Conservation (phyloP, 2,797 vertebrate genomes). For the Betta splendens region DNA sequence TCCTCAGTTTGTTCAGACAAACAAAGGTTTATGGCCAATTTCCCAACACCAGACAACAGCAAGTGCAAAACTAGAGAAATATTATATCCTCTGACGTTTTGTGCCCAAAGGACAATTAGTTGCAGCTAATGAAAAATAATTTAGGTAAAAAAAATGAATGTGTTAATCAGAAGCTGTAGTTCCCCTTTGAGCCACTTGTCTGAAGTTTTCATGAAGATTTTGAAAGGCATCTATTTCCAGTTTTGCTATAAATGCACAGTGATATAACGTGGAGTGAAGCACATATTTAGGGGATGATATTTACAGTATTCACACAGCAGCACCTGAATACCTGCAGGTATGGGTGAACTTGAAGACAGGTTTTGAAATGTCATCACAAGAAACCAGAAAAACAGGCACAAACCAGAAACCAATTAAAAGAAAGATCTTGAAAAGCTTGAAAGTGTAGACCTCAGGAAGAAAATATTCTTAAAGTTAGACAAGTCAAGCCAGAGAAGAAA, state of each 20-base stretch:
- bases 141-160: no score
- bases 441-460: no score
- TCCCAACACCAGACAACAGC: no score
- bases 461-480: conserved; percentile 16
- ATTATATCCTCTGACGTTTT: no score
- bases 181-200: conserved; percentile 35
- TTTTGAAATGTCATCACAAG: background rate
- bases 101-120: no score
- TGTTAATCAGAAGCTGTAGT: conserved; percentile 28
- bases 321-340: background rate
- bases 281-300: no score
- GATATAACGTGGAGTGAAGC: background rate
- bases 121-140: no score
- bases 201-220: conserved; percentile 5
- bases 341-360: background rate
- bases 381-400: conserved; percentile 13
- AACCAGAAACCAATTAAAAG: conserved; percentile 6
- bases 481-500: conserved; percentile 2
- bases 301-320: background rate
- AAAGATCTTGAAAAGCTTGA: no score
- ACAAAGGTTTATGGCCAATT: no score
- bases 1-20: no score
- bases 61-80: no score
- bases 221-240: background rate
- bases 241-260: background rate